phyloP scores from a whole-genome alignment of 2,888 invertebrate species.

The Ephialtes manifestator region DNA sequence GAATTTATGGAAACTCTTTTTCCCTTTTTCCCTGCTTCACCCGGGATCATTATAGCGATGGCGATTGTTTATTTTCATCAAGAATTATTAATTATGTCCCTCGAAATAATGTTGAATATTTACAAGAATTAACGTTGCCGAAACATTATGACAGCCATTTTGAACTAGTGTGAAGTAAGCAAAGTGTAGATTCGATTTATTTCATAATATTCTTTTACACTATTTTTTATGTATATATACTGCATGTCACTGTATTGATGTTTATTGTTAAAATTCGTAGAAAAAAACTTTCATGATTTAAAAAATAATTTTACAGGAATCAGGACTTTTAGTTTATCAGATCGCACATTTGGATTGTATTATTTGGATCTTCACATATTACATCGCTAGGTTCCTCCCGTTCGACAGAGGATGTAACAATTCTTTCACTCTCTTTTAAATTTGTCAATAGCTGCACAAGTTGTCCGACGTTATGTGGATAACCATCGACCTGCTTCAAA shows the following conservation, averaged over 20 bases:
- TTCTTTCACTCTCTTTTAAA: constrained; percentile 61
- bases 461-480: constrained; percentile 69
- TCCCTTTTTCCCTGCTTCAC: constrained; percentile 13
- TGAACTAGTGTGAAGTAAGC: constrained; percentile 53
- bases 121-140: constrained; percentile 10
- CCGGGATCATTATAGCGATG: constrained; percentile 32
- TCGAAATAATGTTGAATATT: neutral
- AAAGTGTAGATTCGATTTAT: neutral
- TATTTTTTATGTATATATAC: neutral
- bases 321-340: neutral
- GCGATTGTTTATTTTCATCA: neutral
- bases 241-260: neutral
- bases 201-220: neutral
- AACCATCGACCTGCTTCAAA: constrained; percentile 64
- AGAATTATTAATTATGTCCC: neutral
- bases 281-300: neutral
- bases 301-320: neutral
- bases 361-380: neutral
- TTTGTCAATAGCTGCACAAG: constrained; percentile 63
- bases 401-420: constrained; percentile 24
- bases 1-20: constrained; percentile 50
- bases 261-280: neutral
- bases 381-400: constrained; percentile 13
- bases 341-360: constrained; percentile 10
- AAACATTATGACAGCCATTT: constrained; percentile 22